Evolutionary conservation across 2,113 vertebrate species (phyloP), one percentile per base, ranked within the genome.

Genomic region (Poeciliopsis prolifica): DNA sequence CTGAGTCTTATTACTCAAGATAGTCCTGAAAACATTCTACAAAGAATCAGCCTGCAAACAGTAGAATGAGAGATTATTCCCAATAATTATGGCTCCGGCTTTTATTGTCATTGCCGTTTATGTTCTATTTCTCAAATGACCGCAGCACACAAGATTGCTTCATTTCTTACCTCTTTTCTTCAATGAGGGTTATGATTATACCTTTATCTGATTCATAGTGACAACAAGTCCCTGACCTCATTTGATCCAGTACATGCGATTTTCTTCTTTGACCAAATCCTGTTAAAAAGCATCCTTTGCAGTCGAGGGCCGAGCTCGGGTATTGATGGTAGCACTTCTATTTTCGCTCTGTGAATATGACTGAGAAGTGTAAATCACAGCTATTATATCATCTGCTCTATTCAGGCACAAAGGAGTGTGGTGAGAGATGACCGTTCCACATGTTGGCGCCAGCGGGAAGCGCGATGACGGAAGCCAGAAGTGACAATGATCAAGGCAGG

Each of bases 311-410:
- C 69, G 74, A 72, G 71, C 31, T 40, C 64, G 63, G 11, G 61
- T 77, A 74, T 72, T 80, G 84, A 86, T 88, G 80, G 73, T 72
- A 58, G 69, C 73, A 28, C 78, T 70, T 87, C 74, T 86, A 81
- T 78, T 89, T 86, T 61, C 73, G 67, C 81, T 28, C 61, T 70
- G 77, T 74, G 86, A 84, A 87, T 84, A 80, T 84, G 83, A 84
- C 58, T 67, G 78, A 80, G 80, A 72, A 75, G 85, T 82, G 78
- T 74, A 84, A 90, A 87, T 89, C 85, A 76, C 80, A 84, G 83
- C 76, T 75, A 84, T 87, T 75, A 70, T 76, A 76, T 81, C 82
- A 83, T 87, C 79, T 75, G 64, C 78, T 82, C 83, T 74, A 68
- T 77, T 81, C 73, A 84, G 78, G 76, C 80, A 68, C 74, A 76